A percentile compares a stretch with the other conserved stretches of the same genome.
Conservation (phyloP, 2,888 invertebrate species). For the Rhogogaster chlorosoma region DNA sequence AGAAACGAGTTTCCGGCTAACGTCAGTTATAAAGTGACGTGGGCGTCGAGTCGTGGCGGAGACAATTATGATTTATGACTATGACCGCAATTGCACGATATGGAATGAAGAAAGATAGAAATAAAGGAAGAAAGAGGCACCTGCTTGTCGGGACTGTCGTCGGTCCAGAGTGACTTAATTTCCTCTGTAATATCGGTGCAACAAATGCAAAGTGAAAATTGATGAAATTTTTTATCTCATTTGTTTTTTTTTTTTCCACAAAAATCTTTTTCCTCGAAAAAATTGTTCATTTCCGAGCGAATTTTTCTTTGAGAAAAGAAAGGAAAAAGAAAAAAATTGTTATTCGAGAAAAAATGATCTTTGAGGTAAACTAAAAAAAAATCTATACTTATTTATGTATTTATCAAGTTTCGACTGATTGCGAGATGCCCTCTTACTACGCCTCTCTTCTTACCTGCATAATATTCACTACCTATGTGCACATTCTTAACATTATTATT, state of each 20-base stretch:
- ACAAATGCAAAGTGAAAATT: too few species aligned
- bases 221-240: too few species aligned
- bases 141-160: slow-evolving; percentile 6
- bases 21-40: neutral
- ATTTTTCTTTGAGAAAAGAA: neutral
- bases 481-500: neutral
- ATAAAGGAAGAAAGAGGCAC: neutral
- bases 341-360: too few species aligned
- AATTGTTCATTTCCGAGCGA: too few species aligned
- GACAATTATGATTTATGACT: slow-evolving; percentile 29
- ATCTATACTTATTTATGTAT: too few species aligned
- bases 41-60: neutral
- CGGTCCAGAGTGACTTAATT: slow-evolving; percentile 3
- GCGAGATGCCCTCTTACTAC: too few species aligned
- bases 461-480: neutral
- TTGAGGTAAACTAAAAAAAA: too few species aligned
- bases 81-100: slow-evolving; percentile 16
- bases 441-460: neutral
- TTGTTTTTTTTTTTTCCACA: too few species aligned
- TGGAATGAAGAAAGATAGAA: neutral
- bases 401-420: too few species aligned
- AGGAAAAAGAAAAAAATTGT: too few species aligned
- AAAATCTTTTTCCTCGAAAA: neutral
- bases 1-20: slow-evolving; percentile 16
- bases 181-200: neutral